Evolutionary conservation across 92 coral and sea anemone genomes (phyloP).

Genomic region (Blastomussa wellsi): DNA sequence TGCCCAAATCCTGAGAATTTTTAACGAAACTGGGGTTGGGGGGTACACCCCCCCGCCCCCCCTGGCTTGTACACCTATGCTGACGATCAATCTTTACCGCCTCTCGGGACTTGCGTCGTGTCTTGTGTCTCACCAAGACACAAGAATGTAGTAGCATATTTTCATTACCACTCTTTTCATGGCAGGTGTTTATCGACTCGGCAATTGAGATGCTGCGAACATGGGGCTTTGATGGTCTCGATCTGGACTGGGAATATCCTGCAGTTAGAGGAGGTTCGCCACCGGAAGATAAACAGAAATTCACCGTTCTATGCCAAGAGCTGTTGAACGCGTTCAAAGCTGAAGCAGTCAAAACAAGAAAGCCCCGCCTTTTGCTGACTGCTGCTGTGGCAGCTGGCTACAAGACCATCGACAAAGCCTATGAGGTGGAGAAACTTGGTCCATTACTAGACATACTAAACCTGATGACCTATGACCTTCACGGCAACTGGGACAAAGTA

Average conservation of each 20-base stretch:
- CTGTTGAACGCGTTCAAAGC: slow-evolving; percentile 73
- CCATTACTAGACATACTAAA: slow-evolving; percentile 71
- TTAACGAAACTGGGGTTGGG: no score
- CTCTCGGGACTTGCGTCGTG: no score
- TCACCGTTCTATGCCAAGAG: slow-evolving; percentile 80
- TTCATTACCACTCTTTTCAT: background rate
- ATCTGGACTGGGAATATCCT: slow-evolving; percentile 93
- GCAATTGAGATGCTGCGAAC: slow-evolving; percentile 60
- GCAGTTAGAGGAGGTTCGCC: slow-evolving; percentile 83
- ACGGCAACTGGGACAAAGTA: slow-evolving; percentile 78
- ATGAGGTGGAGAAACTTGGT: slow-evolving; percentile 71
- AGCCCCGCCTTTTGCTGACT: slow-evolving; percentile 69
- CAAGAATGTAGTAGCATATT: no score
- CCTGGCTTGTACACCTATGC: no score
- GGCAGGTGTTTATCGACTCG: slow-evolving; percentile 65
- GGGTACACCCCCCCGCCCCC: no score
- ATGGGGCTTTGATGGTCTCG: slow-evolving; percentile 83
- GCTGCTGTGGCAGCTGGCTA: slow-evolving; percentile 90
- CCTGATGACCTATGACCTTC: slow-evolving; percentile 90
- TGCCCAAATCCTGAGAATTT: no score
- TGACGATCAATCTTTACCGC: no score
- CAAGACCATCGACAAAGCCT: slow-evolving; percentile 68
- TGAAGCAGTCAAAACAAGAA: slow-evolving; percentile 65
- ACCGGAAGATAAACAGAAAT: slow-evolving; percentile 74
- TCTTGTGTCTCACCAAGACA: no score